Conservation (phyloP, 2,888 invertebrate species). For the Eledona agricola region DNA sequence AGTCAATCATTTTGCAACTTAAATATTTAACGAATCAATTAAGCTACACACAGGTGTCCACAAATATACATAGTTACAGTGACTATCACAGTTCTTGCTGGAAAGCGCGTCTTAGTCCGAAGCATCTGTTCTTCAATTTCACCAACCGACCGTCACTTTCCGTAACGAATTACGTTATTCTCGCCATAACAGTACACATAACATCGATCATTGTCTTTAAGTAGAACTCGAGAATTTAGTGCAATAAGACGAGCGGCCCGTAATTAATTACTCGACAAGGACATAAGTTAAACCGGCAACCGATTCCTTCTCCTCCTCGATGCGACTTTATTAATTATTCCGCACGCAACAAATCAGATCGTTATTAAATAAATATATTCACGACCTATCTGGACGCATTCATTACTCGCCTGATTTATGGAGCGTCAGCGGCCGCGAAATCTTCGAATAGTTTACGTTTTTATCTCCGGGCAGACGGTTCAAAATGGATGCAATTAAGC, state of each 20-base stretch:
- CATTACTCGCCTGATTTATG: slow-evolving; percentile 28
- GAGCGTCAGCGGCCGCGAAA: slow-evolving; percentile 18
- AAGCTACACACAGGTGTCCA: too few species aligned
- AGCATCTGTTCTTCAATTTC: too few species aligned
- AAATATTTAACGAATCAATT: too few species aligned
- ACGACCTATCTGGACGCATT: slow-evolving; percentile 27
- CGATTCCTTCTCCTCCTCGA: slow-evolving; percentile 39
- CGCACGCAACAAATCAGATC: slow-evolving; percentile 39
- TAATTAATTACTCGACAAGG: slow-evolving; percentile 40
- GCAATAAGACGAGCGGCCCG: slow-evolving; percentile 4
- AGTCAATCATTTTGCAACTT: too few species aligned
- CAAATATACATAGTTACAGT: too few species aligned
- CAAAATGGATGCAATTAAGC: not conserved
- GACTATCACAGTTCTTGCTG: too few species aligned
- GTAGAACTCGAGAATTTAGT: slow-evolving; percentile 32
- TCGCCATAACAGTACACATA: slow-evolving; percentile 39
- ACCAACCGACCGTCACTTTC: slow-evolving; percentile 41
- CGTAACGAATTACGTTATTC: slow-evolving; percentile 42
- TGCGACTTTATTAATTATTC: slow-evolving; percentile 45
- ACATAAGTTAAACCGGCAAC: slow-evolving; percentile 28
- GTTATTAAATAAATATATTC: slow-evolving; percentile 30
- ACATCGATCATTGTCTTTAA: slow-evolving; percentile 46
- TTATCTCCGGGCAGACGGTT: slow-evolving; percentile 7
- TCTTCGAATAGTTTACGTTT: slow-evolving; percentile 29
- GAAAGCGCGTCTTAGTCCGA: too few species aligned